Conservation (phyloP, 2,797 vertebrate genomes). For the Macropodus opercularis region DNA sequence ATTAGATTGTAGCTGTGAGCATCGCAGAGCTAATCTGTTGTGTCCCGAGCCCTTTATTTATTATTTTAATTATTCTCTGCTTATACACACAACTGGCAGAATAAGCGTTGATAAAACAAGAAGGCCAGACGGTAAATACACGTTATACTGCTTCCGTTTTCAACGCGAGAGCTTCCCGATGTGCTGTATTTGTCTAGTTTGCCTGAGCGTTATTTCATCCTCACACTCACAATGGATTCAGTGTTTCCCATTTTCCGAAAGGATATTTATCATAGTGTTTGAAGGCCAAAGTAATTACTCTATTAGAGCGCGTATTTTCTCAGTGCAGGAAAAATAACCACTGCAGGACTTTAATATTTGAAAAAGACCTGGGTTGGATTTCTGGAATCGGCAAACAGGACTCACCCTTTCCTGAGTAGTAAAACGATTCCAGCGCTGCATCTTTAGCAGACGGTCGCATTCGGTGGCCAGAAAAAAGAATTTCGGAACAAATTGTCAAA, state of each 20-base stretch:
- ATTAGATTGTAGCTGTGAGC: slow-evolving; percentile 9
- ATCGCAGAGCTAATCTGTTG: slow-evolving; percentile 57
- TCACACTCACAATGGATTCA: slow-evolving; percentile 49
- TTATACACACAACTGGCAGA: no score
- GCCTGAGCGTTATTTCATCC: slow-evolving; percentile 22
- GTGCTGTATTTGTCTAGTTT: slow-evolving; percentile 14
- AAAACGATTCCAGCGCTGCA: not conserved
- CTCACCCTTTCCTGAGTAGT: not conserved
- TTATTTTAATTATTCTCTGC: no score
- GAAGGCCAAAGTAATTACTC: slow-evolving; percentile 52
- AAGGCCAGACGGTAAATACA: no score
- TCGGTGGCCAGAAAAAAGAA: not conserved
- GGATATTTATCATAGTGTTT: slow-evolving; percentile 48
- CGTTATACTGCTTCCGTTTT: slow-evolving; percentile 9
- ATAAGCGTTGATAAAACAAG: no score
- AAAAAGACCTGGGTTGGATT: slow-evolving; percentile 25
- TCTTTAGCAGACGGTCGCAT: not conserved
- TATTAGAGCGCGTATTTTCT: slow-evolving; percentile 33
- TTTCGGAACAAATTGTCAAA: not conserved
- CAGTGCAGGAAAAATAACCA: slow-evolving; percentile 10
- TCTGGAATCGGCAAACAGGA: slow-evolving; percentile 8
- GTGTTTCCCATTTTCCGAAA: slow-evolving; percentile 61
- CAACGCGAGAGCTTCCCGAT: slow-evolving; percentile 11
- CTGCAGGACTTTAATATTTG: slow-evolving; percentile 37
- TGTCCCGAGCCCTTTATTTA: slow-evolving; percentile 47